Base-by-base conservation (phyloP, 2,113 vertebrate species). In the Sprattus sprattus region DNA sequence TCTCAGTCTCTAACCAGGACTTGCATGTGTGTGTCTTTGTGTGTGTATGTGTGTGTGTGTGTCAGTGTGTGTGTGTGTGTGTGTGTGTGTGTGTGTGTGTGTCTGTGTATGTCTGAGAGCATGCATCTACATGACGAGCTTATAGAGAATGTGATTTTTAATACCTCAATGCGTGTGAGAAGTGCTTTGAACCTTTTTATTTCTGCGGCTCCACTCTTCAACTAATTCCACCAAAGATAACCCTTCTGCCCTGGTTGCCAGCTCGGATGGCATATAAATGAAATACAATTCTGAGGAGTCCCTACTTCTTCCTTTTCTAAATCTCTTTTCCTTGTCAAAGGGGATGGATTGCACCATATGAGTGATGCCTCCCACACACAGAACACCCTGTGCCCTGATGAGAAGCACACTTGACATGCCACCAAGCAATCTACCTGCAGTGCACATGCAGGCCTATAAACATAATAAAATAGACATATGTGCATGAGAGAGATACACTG, bases 401-500 rank as follows among this genome's bases (percentile, higher is more conserved):
- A 71, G 64, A 71, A 32, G 64, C 64, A 32, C 28, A 71, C 64
- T 71, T 32, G 64, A 71, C 64, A 32, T 71, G 64, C 64, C 3
- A 71, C 64, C 64, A 71, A 8, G 64, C 64, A 71, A 71, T 71
- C 64, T 71, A 71, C 64, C 64, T 71, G 64, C 64, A 32, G 8
- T 71, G 64, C 25, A 71, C 25, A 32, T 25, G 8, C 15, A 13
- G 11, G 64, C 15, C n/a, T 71, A 32, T 71, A 25, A 25, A 71
- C 64, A 71, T 71, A 71, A 71, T 71, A 71, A 71, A 71, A 71
- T 71, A 71, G 64, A 71, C 64, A 71, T 71, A 71, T 67, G 8
- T 6, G 6, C 60, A 67, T 32, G 64, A 71, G 8, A 71, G 25
- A 25, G 64, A 71, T 25, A 71, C 25, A 39, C 25, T 85, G 87